These are phyloP conservation scores for Himalopsyche japonica DNA, from an alignment of 2,888 invertebrate genomes.

Conservation along the genomic window DNA sequence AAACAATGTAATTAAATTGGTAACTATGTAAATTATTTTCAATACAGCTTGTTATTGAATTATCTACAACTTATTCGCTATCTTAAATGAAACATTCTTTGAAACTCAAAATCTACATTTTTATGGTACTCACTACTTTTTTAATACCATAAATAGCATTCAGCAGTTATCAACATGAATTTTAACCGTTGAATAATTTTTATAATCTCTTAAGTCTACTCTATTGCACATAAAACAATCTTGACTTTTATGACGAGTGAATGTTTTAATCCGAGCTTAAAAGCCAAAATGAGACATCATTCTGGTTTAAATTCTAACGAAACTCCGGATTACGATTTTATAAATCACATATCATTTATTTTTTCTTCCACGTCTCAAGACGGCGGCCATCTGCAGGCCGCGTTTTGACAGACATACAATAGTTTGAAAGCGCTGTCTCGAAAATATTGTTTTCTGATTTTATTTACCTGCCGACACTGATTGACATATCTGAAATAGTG, in stretches of 20 bases:
- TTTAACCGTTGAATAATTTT: neutral
- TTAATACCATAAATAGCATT: no score
- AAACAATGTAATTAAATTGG: no score
- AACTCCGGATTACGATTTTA: neutral
- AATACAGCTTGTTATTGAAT: no score
- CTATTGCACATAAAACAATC: neutral
- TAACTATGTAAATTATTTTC: no score
- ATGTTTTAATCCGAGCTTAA: neutral
- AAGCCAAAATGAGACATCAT: neutral
- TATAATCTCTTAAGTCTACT: neutral
- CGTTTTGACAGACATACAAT: neutral
- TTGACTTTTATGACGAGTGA: neutral
- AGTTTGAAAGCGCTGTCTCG: neutral
- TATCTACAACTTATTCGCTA: no score
- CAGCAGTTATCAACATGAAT: no score
- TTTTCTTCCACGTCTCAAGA: neutral
- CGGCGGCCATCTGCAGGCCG: neutral
- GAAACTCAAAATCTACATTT: no score
- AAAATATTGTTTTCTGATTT: constrained; percentile 3
- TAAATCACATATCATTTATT: neutral
- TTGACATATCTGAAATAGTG: constrained; percentile 39
- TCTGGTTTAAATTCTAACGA: neutral
- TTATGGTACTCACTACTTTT: no score
- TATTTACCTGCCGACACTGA: constrained; percentile 26
- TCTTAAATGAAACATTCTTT: no score